These are phyloP conservation scores for Sebastolobus altivelis DNA, from an alignment of 2,797 vertebrate species.

Conservation along the genomic window DNA sequence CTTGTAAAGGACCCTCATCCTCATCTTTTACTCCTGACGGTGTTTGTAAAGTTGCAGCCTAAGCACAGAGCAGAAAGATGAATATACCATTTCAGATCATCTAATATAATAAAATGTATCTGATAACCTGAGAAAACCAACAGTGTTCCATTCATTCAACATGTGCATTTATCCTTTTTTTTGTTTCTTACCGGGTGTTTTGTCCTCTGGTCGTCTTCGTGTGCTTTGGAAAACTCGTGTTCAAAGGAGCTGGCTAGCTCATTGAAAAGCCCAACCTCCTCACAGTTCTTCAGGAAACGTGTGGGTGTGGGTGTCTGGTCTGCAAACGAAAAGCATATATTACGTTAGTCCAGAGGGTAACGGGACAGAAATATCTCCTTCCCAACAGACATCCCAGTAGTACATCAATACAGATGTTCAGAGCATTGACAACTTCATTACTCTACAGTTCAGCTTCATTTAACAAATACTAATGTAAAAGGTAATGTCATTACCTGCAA, in stretches of 20 bases:
- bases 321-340: conserved; percentile 63
- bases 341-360: background rate
- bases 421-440: background rate
- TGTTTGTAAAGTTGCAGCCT: conserved; percentile 86
- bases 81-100: background rate
- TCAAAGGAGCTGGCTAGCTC: conserved; percentile 96
- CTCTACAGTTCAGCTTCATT: background rate
- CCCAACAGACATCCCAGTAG: background rate
- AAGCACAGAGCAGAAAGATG: conserved; percentile 29
- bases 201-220: conserved; percentile 91
- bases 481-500: conserved; percentile 78
- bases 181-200: conserved; percentile 75
- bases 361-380: background rate
- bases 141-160: background rate
- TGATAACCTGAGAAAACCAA: background rate
- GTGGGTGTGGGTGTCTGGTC: conserved; percentile 99
- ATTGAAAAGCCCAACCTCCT: conserved; percentile 97
- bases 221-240: conserved; percentile 93
- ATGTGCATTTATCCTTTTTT: background rate
- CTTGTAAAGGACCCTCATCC: conserved; percentile 92
- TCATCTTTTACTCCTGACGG: conserved; percentile 92
- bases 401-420: conserved; percentile 2
- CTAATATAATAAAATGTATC: background rate
- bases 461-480: background rate
- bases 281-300: conserved; percentile 98